Evolutionary conservation across 1,140 invertebrate genomes (phyloP), one percentile per base, ranked within the genome.

Genomic region (Oscheius sp.): DNA sequence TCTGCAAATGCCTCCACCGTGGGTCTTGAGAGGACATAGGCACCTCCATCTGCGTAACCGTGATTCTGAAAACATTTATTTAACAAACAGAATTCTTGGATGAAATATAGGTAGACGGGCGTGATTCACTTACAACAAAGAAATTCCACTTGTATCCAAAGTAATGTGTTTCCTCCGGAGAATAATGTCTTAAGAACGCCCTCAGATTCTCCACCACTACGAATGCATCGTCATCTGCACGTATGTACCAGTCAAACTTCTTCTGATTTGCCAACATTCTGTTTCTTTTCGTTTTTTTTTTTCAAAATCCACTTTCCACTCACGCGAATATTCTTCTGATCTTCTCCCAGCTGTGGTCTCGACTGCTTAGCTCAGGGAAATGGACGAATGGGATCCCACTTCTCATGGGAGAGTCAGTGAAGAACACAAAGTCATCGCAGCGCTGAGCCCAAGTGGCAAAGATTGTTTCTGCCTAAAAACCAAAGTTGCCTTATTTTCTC

Each of bases 221-320:
- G 59, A 82, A 86, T 0, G 86, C 85, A 68, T 86, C 86, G 70
- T 85, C 84, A 62, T 85, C 84, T 4, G 82, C 82, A 73, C 84
- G 82, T 26, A 85, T 75, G 73, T 80, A 84, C 83, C 82, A 84
- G 67, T 85, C 84, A 59, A 38, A 77, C 32, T 76, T 73, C 34
- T 66, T 69, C 18, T 20, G n/a, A 36, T 64, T 45, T n/a, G 62
- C 73, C 29, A 66, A 59, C 59, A 62, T 59, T 1, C 62, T 55
- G 23, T 74, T 49, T 73, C n/a, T n/a, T n/a, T n/a, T n/a, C n/a
- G n/a, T n/a, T n/a, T n/a, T n/a, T n/a, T n/a, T n/a, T n/a, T n/a
- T n/a, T n/a, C n/a, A n/a, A n/a, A n/a, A n/a, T n/a, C n/a, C n/a
- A n/a, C n/a, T n/a, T n/a, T n/a, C n/a, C n/a, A n/a, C 38, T 42